Base-by-base conservation (phyloP, 2,888 invertebrate genomes). In the Stenchaetothrips biformis region DNA sequence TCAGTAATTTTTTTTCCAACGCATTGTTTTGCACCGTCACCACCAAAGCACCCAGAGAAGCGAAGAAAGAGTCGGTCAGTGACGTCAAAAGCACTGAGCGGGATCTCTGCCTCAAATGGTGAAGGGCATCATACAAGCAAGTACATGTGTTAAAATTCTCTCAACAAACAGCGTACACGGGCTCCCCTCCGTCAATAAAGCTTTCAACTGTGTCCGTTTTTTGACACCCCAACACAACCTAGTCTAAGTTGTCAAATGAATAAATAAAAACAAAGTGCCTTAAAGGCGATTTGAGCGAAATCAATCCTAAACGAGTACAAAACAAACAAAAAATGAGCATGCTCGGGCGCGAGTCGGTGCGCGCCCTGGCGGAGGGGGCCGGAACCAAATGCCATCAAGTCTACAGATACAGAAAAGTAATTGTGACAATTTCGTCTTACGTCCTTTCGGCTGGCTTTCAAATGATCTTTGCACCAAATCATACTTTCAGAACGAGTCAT, bases 361-460 rank as follows among this genome's bases (percentile, higher is more conserved):
- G 67, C 67, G 67, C 67, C 67, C 67, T 67, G 67, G n/a, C 67
- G 21, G 67, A 67, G 67, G 67, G 79, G 25, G 27, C 47, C 78
- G 37, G 37, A 48, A 81, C 37, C 79, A 80, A 77, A 79, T 53
- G 74, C 37, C 67, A 81, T 48, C 25, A 77, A 67, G 9, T n/a
- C 47, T 53, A 74, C 47, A n/a, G n/a, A 25, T 16, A 74, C 74
- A 67, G 37, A n/a, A 37, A 79, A 67, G 67, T 79, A 25, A 9
- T 59, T 53, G 53, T 53, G 53, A 53, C 53, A 53, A 53, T 53
- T 53, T 16, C 53, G 16, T n/a, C 37, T 78, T 47, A 79, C 78
- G 79, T 53, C 18, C 80, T 74, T 78, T 59, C 25, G 21, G 48
- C 82, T 82, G 83, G 82, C 81, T 83, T 84, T 80, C 83, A 85